Evolutionary conservation across 1,140 invertebrate species (phyloP), one percentile per base, ranked within the genome.

Genomic region (roundworm (Caenorhabditis elegans)): DNA sequence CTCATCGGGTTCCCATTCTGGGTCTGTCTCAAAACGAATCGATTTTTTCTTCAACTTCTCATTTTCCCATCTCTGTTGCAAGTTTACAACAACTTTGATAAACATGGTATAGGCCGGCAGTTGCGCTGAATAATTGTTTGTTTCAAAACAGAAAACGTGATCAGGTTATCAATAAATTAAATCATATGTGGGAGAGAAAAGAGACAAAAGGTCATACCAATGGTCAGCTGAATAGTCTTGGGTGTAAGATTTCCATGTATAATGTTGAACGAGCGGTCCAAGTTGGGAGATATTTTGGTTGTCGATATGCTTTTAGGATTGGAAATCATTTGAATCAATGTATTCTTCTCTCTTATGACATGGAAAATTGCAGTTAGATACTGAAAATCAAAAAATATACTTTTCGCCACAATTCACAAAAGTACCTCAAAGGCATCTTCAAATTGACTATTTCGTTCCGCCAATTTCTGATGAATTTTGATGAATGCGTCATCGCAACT

Each of bases 1-100:
- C 76, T 87, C 83, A 76, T 87, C 86, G 0, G 86, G 86, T 53
- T 87, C 86, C 86, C 86, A 87, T 65, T 87, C 86, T 11, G 86
- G 85, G 53, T 87, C 86, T 1, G 55, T 85, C 26, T 87, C 86
- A 47, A 87, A 87, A 19, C 86, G 83, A 65, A 87, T 87, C 2
- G 77, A 60, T 39, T 84, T 83, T 26, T 79, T 79, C 70, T 76
- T 60, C n/a, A 22, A 53, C 36, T 82, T 78, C 11, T 87, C 83
- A n/a, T 79, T 78, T 51, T 51, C 49, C 82, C 84, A 86, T 46
- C 86, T 82, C 34, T 76, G 34, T 53, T 86, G 55, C 13, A 86
- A 78, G 24, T 82, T 36, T n/a, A 46, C 46, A 22, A 87, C 47
- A 28, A 87, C 77, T 24, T 76, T 70, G 19, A 81, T 76, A 77